These are phyloP conservation scores for Gymnodraco acuticeps DNA, from an alignment of 2,797 vertebrate species.

Conservation along the genomic window DNA sequence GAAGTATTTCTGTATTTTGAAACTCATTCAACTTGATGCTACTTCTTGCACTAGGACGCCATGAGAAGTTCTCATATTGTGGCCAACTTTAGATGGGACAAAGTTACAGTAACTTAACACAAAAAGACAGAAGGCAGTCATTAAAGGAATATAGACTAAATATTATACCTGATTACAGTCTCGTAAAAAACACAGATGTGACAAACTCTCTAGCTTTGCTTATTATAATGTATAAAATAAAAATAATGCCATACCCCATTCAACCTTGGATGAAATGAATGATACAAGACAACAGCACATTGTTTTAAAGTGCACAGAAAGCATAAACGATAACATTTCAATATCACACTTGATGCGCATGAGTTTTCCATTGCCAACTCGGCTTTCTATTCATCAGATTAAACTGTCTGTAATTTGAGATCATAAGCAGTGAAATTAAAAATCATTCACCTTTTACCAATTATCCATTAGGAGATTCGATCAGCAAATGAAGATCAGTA, in stretches of 20 bases:
- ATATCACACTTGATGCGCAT: background rate
- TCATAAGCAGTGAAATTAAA: slow-evolving; percentile 45
- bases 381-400: slow-evolving; percentile 17
- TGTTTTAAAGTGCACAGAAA: slow-evolving; percentile 15
- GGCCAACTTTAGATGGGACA: background rate
- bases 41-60: background rate
- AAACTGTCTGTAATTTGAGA: slow-evolving; percentile 28
- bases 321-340: slow-evolving; percentile 16
- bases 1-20: background rate
- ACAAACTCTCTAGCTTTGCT: background rate
- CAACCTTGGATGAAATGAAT: too few species aligned
- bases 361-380: background rate
- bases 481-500: slow-evolving; percentile 24
- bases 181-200: background rate
- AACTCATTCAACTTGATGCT: background rate
- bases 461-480: slow-evolving; percentile 1
- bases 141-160: background rate
- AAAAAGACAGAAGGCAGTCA: too few species aligned
- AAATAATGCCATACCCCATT: background rate
- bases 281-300: background rate
- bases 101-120: background rate
- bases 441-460: slow-evolving; percentile 20
- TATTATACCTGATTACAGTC: background rate
- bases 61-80: background rate
- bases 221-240: background rate